A percentile compares a stretch with the other conserved stretches of the same genome.
These are phyloP conservation scores for Agriopis leucophaearia DNA, from an alignment of 2,888 invertebrate genomes.

Conservation along the genomic window DNA sequence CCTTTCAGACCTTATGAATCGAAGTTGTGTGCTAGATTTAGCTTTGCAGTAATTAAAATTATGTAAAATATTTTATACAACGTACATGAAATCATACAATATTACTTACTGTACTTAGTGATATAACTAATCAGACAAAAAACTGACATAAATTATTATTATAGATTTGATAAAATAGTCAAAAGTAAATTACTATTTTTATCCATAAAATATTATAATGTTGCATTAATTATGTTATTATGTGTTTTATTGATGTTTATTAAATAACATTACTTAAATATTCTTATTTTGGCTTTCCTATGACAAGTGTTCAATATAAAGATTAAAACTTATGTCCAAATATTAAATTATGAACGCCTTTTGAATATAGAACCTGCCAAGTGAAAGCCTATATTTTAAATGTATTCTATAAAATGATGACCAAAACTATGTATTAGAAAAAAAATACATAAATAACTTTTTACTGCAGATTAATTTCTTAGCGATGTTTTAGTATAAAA, in stretches of 20 bases:
- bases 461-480: conserved; percentile 15
- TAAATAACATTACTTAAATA: background rate
- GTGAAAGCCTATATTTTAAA: conserved; percentile 44
- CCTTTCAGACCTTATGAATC: conserved; percentile 61
- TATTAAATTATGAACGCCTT: conserved; percentile 40
- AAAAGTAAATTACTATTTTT: background rate
- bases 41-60: conserved; percentile 24
- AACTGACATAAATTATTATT: background rate
- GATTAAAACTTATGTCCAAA: conserved; percentile 37
- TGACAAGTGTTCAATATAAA: background rate
- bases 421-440: conserved; percentile 40
- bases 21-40: conserved; percentile 53
- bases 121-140: background rate
- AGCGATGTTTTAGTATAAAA: conserved; percentile 11
- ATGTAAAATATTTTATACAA: conserved; percentile 18
- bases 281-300: conserved; percentile 8
- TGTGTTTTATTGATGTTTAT: conserved; percentile 12
- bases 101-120: background rate
- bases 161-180: background rate
- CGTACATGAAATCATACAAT: conserved; percentile 1
- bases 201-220: background rate
- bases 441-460: background rate
- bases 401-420: conserved; percentile 40
- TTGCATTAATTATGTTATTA: background rate
- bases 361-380: conserved; percentile 47